Base-by-base conservation (phyloP, 2,888 invertebrate genomes). In the Rhagophthalmus giganteus region DNA sequence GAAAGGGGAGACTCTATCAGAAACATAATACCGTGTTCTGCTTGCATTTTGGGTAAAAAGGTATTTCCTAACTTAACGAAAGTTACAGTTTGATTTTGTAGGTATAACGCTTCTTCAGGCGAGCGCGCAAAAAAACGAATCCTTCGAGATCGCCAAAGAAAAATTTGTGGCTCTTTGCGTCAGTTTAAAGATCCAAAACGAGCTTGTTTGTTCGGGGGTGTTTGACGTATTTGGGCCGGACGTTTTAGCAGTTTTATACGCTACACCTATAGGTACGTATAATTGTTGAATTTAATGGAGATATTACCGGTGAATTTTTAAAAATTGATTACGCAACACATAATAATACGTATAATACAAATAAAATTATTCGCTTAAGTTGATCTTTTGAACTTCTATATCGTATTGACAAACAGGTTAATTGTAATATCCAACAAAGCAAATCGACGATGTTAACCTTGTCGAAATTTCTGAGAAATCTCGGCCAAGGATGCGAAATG, bases 161-260 rank as follows among this genome's bases (percentile, higher is more conserved):
- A 88, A 87, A 74, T 89, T 91, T 52, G 87, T 85, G 50, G 85
- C 87, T 56, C 86, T 92, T 60, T 95, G 95, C 71, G 87, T 88
- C 2, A 86, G 86, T 38, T 78, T 94, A 26, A 87, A 91, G 65
- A 87, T 94, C 54, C 92, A 93, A 74, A 89, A 87, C 20, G 80
- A 86, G 1, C 77, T 88, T 48, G 93, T 96, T 2, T 95, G 95
- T 68, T 84, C 87, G 63, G 93, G 94, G 31, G 86, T 94, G 45
- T 90, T 90, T 1, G 81, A 87, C 62, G 77, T 90, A 1, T 91
- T 88, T 73, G 88, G 87, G 68, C 88, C 87, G 72, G 85, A 83
- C 69, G 58, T 73, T 1, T 54, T 74, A 24, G 69, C 73, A 15
- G 72, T 68, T 8, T 61, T 73, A 15, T 64, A 68, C 33, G 52